Conservation (phyloP, 2,888 invertebrate genomes). For the Cantharis flavilabris region DNA sequence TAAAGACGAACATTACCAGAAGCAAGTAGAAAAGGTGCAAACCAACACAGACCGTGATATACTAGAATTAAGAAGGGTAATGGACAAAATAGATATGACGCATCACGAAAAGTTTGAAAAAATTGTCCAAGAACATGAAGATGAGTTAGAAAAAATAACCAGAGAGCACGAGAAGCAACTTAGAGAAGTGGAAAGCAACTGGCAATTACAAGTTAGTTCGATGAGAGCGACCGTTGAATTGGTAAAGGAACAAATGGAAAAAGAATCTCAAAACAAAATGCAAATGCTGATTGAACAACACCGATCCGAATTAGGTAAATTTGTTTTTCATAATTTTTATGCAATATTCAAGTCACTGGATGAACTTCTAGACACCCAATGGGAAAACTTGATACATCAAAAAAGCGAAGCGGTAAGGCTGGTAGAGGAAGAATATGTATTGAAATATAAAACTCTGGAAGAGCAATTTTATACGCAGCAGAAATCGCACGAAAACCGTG, state of each 20-base stretch:
- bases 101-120: slow-evolving; percentile 75
- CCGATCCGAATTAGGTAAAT: slow-evolving; percentile 64
- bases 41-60: slow-evolving; percentile 71
- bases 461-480: slow-evolving; percentile 55
- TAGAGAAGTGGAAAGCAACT: slow-evolving; percentile 52
- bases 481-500: slow-evolving; percentile 52
- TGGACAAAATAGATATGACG: slow-evolving; percentile 74
- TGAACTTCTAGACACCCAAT: slow-evolving; percentile 61
- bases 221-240: slow-evolving; percentile 54
- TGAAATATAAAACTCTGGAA: slow-evolving; percentile 56
- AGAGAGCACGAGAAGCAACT: slow-evolving; percentile 53
- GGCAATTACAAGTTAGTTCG: slow-evolving; percentile 54
- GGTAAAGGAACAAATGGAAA: slow-evolving; percentile 58
- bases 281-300: slow-evolving; percentile 62
- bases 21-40: slow-evolving; percentile 64
- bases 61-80: slow-evolving; percentile 69
- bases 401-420: slow-evolving; percentile 65
- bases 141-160: slow-evolving; percentile 61
- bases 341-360: not conserved
- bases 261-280: slow-evolving; percentile 55
- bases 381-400: slow-evolving; percentile 67
- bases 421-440: slow-evolving; percentile 65
- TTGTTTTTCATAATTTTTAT: not conserved
- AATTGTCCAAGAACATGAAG: slow-evolving; percentile 66
- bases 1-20: slow-evolving; percentile 62